phyloP scores from a whole-genome alignment of 2,113 vertebrate species.

The Channa maculata region DNA sequence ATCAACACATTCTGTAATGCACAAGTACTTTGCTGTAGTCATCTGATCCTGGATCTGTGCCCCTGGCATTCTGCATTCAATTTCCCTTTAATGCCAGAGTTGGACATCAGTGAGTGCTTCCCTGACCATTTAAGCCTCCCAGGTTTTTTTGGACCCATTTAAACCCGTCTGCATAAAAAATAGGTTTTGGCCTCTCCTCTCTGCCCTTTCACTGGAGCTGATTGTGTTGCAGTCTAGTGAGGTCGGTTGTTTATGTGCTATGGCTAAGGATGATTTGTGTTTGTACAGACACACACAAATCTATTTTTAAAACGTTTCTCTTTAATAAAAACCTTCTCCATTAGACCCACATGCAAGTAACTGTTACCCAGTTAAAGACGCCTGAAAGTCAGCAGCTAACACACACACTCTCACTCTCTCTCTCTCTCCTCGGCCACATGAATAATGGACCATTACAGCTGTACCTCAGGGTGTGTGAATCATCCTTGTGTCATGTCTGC shows the following conservation, averaged over 20 bases:
- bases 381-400: slow-evolving; percentile 36
- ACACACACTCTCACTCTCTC: slow-evolving; percentile 23
- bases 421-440: slow-evolving; percentile 49
- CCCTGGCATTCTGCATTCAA: slow-evolving; percentile 60
- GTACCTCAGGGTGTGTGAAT: slow-evolving; percentile 63
- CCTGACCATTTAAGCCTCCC: slow-evolving; percentile 36
- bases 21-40: slow-evolving; percentile 54
- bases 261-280: neutral
- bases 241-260: slow-evolving; percentile 42
- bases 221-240: slow-evolving; percentile 52
- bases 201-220: slow-evolving; percentile 22
- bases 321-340: slow-evolving; percentile 6
- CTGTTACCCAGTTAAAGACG: slow-evolving; percentile 6
- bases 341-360: slow-evolving; percentile 3
- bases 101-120: slow-evolving; percentile 48
- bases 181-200: slow-evolving; percentile 21
- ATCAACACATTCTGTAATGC: slow-evolving; percentile 50
- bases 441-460: slow-evolving; percentile 64
- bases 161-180: slow-evolving; percentile 38
- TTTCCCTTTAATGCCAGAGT: slow-evolving; percentile 62
- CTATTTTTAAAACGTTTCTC: neutral
- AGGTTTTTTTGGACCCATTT: slow-evolving; percentile 58
- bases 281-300: neutral
- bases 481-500: slow-evolving; percentile 67
- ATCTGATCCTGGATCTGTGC: slow-evolving; percentile 65